phyloP scores from a whole-genome alignment of 2,113 vertebrate species.

The Peromyscus maniculatus region DNA sequence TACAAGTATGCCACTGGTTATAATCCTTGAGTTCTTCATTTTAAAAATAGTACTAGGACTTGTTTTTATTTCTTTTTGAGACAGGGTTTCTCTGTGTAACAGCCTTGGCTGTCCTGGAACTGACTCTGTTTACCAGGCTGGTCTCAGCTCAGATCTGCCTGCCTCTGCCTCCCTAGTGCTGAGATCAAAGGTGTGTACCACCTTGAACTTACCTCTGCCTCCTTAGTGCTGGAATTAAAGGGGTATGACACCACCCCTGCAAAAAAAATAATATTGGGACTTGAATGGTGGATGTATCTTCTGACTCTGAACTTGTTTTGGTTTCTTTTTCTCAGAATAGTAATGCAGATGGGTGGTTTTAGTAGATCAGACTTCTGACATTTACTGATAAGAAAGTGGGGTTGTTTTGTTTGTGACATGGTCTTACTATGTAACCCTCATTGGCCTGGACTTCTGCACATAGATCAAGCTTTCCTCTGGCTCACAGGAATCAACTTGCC shows the following conservation, averaged over 20 bases:
- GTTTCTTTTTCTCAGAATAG: slow-evolving; percentile 63
- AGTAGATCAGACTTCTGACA: background rate
- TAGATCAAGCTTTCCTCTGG: background rate
- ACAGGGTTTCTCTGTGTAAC: background rate
- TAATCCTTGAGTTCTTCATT: background rate
- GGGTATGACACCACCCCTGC: too few species aligned
- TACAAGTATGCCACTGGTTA: background rate
- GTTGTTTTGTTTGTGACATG: background rate
- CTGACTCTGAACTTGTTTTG: slow-evolving; percentile 22
- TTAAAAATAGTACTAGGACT: background rate
- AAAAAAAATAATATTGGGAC: background rate
- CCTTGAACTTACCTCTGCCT: background rate
- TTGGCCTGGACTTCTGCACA: background rate
- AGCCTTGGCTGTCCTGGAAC: background rate
- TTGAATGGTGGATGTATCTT: background rate
- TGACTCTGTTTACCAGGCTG: background rate
- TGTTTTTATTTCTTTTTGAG: background rate
- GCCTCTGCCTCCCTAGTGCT: background rate
- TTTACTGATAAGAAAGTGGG: background rate
- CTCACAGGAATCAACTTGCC: background rate
- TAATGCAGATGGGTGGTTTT: slow-evolving; percentile 56
- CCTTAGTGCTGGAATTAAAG: background rate
- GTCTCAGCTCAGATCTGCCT: background rate
- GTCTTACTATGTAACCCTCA: background rate
- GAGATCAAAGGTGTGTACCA: background rate